Evolutionary conservation across 2,888 invertebrate genomes (phyloP), one percentile per base, ranked within the genome.

Genomic region (Stramonita haemastoma): DNA sequence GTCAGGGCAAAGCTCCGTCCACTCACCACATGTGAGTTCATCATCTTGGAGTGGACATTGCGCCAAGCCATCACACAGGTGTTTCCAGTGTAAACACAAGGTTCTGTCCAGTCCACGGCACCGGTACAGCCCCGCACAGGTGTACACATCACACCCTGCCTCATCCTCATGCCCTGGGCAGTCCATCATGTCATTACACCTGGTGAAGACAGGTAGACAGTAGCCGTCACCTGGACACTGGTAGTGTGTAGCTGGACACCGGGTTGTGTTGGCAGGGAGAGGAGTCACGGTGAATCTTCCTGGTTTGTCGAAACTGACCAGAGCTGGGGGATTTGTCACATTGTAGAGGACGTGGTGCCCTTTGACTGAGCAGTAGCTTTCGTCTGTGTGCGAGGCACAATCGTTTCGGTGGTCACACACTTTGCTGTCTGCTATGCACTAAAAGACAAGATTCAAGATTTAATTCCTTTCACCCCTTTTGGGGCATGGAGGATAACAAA

Each of bases 191-290:
- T 32, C 77, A 17, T 79, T 79, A 19, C 77, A 79, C 77, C 77
- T 32, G 32, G 34, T 34, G 34, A 32, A 79, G 17, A 79, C 77
- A 79, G 77, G 77, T 15, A 79, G 15, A 34, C 77, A 79, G 32
- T 79, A 79, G 32, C 77, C 77, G 11, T 34, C 19, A 17, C 15
- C 77, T 32, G 77, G 77, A 79, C 77, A 79, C 77, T 15, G 32
- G 77, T 26, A 79, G 77, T 79, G 77, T 32, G 77, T 79, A 13
- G 29, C 77, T 79, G 77, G 77, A 79, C 77, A 79, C 32, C 17
- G 77, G 77, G 77, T 32, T 0, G 34, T 32, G 34, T 79, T 79
- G 32, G 17, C 19, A 32, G 34, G 77, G 34, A 79, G 77, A 79
- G 77, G 32, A 17, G 19, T 79, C 17, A 79, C 32, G 5, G 77